phyloP scores from a whole-genome alignment of 2,113 vertebrate genomes.

The Cyanoramphus novaezelandiae region DNA sequence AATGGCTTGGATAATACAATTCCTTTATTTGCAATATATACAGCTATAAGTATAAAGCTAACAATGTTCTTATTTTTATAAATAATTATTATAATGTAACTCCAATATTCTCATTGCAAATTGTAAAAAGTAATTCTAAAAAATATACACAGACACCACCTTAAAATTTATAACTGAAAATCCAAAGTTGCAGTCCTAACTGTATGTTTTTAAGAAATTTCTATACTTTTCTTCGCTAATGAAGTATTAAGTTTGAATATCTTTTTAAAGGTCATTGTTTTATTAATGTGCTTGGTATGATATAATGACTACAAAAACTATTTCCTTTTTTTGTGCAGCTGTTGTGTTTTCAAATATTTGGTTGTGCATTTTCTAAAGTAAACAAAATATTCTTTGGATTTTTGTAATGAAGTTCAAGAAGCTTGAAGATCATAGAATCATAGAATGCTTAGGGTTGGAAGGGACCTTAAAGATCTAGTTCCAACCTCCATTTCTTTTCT shows the following conservation, averaged over 20 bases:
- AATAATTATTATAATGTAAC: background rate
- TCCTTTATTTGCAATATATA: background rate
- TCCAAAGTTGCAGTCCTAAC: background rate
- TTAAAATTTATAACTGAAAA: background rate
- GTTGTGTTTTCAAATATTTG: conserved; percentile 1
- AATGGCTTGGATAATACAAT: background rate
- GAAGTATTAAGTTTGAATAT: background rate
- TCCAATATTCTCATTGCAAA: background rate
- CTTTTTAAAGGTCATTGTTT: background rate
- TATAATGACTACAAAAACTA: background rate
- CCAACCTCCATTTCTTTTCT: background rate
- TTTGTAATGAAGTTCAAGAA: background rate
- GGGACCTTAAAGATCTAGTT: background rate
- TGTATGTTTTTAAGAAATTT: background rate
- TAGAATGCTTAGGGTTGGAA: background rate
- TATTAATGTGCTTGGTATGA: background rate
- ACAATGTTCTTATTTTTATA: background rate
- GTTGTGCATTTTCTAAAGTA: background rate
- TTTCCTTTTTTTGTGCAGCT: background rate
- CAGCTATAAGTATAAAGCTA: background rate
- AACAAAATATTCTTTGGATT: background rate
- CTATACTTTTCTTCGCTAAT: background rate
- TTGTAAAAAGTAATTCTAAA: background rate
- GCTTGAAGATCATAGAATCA: background rate
- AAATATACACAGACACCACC: background rate